These are phyloP conservation scores for Spongilla lacustris DNA, from an alignment of 37 sponge, comb jelly and placozoan species.

Conservation along the genomic window DNA sequence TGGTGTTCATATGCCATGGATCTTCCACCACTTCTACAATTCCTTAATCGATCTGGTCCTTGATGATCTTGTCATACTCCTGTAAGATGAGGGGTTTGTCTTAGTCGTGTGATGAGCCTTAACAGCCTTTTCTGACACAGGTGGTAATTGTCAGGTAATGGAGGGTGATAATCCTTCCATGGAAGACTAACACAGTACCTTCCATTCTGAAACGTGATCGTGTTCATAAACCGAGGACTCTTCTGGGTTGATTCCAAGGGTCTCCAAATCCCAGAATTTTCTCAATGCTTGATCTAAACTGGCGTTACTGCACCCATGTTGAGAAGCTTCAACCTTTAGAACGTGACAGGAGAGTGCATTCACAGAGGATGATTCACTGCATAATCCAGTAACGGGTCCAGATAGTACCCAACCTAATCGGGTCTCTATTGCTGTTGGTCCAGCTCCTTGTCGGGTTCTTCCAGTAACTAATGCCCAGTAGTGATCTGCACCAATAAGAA, in stretches of 20 bases:
- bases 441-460: too few species aligned
- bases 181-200: conserved; percentile 36
- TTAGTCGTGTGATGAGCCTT: conserved; percentile 35
- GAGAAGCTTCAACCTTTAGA: conserved; percentile 9
- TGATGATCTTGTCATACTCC: conserved; percentile 54
- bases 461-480: conserved; percentile 47
- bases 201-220: conserved; percentile 11
- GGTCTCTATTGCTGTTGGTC: too few species aligned
- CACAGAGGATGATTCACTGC: background rate
- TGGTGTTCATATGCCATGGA: background rate
- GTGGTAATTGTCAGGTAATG: conserved; percentile 55
- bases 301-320: conserved; percentile 5
- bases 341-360: conserved; percentile 27
- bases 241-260: conserved; percentile 17
- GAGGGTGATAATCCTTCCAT: conserved; percentile 34
- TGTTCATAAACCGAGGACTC: conserved; percentile 31
- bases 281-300: conserved; percentile 7
- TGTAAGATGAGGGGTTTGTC: conserved; percentile 44
- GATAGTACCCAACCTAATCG: too few species aligned
- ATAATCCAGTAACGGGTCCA: conserved; percentile 23
- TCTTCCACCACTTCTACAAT: conserved; percentile 44
- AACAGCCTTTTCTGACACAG: conserved; percentile 44
- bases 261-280: conserved; percentile 58
- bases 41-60: conserved; percentile 40
- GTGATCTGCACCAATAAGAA: conserved; percentile 42